Base-by-base conservation (phyloP, 2,888 invertebrate species). In the Noctua fimbriata region DNA sequence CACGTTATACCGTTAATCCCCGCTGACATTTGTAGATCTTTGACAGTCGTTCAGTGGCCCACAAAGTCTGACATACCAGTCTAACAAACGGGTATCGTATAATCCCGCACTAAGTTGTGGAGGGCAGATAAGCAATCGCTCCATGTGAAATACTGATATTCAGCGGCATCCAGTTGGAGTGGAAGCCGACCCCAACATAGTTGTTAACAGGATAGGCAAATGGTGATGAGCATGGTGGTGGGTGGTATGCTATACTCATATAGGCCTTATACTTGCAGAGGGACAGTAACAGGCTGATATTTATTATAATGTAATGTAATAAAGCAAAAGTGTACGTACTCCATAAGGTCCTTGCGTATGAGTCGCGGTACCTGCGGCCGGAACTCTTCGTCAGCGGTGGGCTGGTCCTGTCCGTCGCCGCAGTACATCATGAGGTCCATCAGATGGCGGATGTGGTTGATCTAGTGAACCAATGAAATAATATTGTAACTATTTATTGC, bases 381-480 rank as follows among this genome's bases (percentile, higher is more conserved):
- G 81, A 93, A 89, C 71, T 93, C 93, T 65, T 94, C 94, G 77
- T 95, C 94, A 0, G 89, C 85, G 1, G 90, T 85, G 7, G 95
- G 95, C 60, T 83, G 71, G n/a, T 94, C 94, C 80, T 95, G 93
- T 0, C 95, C 94, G 3, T 93, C 94, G 55, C 89, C 84, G 89
- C 95, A 94, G 89, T 87, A 97, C 90, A 98, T 95, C 88, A 98
- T 97, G 83, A 97, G 95, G 91, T 98, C 98, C 97, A 98, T 98
- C 91, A 97, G 96, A 89, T 98, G 97, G 0, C 98, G 97, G 69
- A 98, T 95, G 93, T 97, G 97, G 92, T 98, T 98, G 36, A 98
- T 97, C 98, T 98, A 89, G 18, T 6, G 1, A 36, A 67, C 44
- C 44, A 49, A 47, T 28, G 24, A 66, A 6, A 49, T 44, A 18